Evolutionary conservation across 2,888 invertebrate genomes (phyloP), one percentile per base, ranked within the genome.

Genomic region (Patella ulyssiponensis): DNA sequence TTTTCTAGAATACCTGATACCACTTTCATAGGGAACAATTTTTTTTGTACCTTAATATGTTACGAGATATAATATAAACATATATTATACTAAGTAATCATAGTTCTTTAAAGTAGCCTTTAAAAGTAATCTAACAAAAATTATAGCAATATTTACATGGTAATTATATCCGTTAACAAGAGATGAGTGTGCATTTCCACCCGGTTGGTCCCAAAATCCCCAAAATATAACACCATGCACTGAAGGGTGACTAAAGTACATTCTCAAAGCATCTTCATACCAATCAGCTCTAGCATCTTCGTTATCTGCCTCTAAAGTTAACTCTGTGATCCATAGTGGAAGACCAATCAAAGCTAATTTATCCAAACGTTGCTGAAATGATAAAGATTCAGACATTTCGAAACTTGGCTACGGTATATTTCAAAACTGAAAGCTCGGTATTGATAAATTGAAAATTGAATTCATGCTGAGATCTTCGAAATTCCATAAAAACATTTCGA

Each of bases 191-290:
- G 76, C 70, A 12, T 77, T 75, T 44, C 73, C 76, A 53, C 82
- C 71, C 52, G 77, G 73, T 9, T 80, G 77, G 64, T 85, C 82
- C 82, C 84, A 86, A 75, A 85, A 85, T 15, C 85, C 85, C 87
- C 87, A 87, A 14, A 86, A 33, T 1, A 84, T 77, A 20, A 84
- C 79, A 15, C 84, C 84, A 70, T 83, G 79, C n/a, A 84, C 77
- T 1, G 81, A 56, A 1, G 84, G 82, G 14, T 83, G 80, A 70
- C 81, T 79, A 77, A 80, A 84, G 73, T 78, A 81, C 23, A 79
- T 27, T 3, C 81, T 79, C 15, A 83, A 51, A 27, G 77, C 79
- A 27, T 80, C 75, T 54, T 83, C 83, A 15, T 79, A 81, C 75
- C 76, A 76, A 73, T 83, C 81, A 27, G 84, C 83, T 27, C 79